These are phyloP conservation scores for Heliconius nattereri DNA, from an alignment of 1,140 invertebrate genomes.

Conservation along the genomic window DNA sequence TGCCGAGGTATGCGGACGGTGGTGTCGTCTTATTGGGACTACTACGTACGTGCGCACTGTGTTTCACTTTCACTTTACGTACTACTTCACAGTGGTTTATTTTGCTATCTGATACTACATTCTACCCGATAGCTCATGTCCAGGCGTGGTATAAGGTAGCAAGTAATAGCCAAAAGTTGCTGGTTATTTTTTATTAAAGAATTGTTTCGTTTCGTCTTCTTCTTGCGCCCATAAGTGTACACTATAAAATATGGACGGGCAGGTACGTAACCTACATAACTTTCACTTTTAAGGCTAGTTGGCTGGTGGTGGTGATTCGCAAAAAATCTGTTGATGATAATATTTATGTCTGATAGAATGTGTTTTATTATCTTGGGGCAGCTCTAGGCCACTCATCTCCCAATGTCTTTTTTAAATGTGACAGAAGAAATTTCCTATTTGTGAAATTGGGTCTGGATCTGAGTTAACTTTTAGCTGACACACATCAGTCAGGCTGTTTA, in stretches of 20 bases:
- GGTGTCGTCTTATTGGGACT: constrained; percentile 78
- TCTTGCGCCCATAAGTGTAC: not conserved
- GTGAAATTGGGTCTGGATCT: too few relatives aligned
- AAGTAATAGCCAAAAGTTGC: constrained; percentile 19
- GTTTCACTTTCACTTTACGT: constrained; percentile 76
- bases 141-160: constrained; percentile 21
- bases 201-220: not conserved
- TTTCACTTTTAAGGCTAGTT: constrained; percentile 42
- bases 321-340: constrained; percentile 11
- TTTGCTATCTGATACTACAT: constrained; percentile 52
- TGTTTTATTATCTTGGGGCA: not conserved
- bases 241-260: not conserved
- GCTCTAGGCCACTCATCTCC: not conserved
- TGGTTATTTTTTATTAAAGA: not conserved
- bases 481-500: too few relatives aligned
- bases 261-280: constrained; percentile 34
- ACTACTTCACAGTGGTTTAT: constrained; percentile 52
- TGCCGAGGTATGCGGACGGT: constrained; percentile 77
- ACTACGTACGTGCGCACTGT: constrained; percentile 66
- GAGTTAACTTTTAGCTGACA: too few relatives aligned
- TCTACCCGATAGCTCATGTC: constrained; percentile 44
- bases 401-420: too few relatives aligned
- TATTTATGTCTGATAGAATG: not conserved
- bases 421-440: too few relatives aligned
- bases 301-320: constrained; percentile 17